phyloP scores from a whole-genome alignment of 1,140 invertebrate species.

The Euwallacea similis region DNA sequence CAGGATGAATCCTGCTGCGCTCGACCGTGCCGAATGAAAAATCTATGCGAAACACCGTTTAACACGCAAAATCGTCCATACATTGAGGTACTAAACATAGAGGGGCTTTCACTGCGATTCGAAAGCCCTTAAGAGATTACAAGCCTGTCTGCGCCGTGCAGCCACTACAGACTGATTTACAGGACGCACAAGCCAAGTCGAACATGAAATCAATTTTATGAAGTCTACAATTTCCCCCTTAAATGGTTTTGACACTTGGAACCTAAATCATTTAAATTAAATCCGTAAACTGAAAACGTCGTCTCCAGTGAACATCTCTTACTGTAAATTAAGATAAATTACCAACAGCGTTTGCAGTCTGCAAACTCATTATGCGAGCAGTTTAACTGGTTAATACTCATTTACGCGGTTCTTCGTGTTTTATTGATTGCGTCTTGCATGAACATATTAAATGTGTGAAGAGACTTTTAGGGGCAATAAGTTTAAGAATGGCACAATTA shows the following conservation, averaged over 20 bases:
- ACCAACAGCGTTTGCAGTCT: slow-evolving; percentile 30
- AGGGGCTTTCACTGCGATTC: too few species aligned
- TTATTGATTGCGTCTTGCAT: not conserved
- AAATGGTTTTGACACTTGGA: slow-evolving; percentile 28
- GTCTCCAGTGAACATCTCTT: slow-evolving; percentile 34
- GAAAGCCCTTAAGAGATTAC: too few species aligned
- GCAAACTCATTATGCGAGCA: slow-evolving; percentile 33
- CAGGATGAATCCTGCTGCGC: slow-evolving; percentile 5
- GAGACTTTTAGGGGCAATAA: too few species aligned
- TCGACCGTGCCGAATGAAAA: slow-evolving; percentile 7
- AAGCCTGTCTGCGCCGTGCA: too few species aligned
- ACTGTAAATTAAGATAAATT: slow-evolving; percentile 35
- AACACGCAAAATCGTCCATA: not conserved
- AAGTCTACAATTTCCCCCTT: slow-evolving; percentile 4
- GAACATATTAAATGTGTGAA: too few species aligned
- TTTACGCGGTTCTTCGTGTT: not conserved
- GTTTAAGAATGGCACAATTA: too few species aligned
- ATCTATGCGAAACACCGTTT: slow-evolving; percentile 3
- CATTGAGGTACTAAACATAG: too few species aligned
- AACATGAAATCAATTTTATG: slow-evolving; percentile 5
- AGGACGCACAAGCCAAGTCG: not conserved
- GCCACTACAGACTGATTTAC: too few species aligned
- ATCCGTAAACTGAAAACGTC: slow-evolving; percentile 31
- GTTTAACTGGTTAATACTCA: slow-evolving; percentile 22
- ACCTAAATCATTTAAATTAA: slow-evolving; percentile 35